Base-by-base conservation (phyloP, 2,888 invertebrate species). In the Leptopilina myrica region DNA sequence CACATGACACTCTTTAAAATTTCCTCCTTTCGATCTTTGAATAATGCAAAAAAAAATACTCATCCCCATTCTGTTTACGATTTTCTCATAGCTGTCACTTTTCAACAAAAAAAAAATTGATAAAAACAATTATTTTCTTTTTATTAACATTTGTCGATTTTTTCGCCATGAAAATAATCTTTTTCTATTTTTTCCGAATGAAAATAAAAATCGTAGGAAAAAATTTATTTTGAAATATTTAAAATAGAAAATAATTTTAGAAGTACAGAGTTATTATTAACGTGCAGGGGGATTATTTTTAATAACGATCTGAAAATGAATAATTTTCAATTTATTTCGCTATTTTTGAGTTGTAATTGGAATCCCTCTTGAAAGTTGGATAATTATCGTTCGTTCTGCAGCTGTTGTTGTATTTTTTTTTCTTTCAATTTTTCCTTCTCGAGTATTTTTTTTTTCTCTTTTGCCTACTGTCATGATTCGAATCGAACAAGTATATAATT, bases 41-140 rank as follows among this genome's bases (percentile, higher is more conserved):
- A 77, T 76, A 76, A 73, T 79, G 77, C 80, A 79, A 78, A 81
- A 78, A 78, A 78, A 33, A 33, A 33, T 4, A 33, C 33, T 79
- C 81, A 81, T 78, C 80, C 81, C 80, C 80, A 81, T 64, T 78
- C 80, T 78, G 69, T 11, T 56, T 56, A 33, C 69, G 49, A 64
- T 79, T 73, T 15, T 5, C 66, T 11, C 20, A 53, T 77, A 76
- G 59, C 78, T 79, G 65, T 80, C 67, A 76, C 80, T 77, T 78
- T 81, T 49, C 76, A 78, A 76, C 33, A 33, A 64, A n/a, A 9
- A n/a, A 9, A 20, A 3, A 62, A 62, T 11, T 59, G 7, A 56
- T 1, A 43, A 43, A 43, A 43, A 43, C 1, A 0, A 7, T 43
- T 43, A 56, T 11, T 59, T 59, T 59, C 4, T 7, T n/a, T 59